Evolutionary conservation across 2,888 invertebrate genomes (phyloP).

Genomic region (Willowsia nigromaculata): DNA sequence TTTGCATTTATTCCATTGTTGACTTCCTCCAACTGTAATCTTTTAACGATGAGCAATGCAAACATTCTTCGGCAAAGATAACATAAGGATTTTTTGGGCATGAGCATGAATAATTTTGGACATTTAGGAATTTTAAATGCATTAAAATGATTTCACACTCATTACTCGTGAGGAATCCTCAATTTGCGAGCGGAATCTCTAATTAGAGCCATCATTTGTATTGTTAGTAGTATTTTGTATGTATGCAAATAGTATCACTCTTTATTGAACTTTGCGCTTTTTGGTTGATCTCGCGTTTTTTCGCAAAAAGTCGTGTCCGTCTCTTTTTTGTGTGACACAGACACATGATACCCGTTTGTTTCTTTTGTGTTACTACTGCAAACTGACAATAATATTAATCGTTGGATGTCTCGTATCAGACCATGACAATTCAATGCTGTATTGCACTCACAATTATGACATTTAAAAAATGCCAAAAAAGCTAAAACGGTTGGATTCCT

Average conservation of each 20-base stretch:
- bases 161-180: conserved; percentile 65
- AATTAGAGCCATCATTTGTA: conserved; percentile 55
- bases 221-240: background rate
- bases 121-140: conserved; percentile 52
- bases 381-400: background rate
- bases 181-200: conserved; percentile 55
- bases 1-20: background rate
- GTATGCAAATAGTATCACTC: background rate
- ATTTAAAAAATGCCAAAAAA: background rate
- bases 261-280: background rate
- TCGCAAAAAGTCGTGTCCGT: background rate
- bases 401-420: background rate
- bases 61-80: background rate
- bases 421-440: background rate
- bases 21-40: background rate
- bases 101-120: conserved; percentile 55
- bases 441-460: background rate
- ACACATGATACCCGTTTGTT: conserved; percentile 54
- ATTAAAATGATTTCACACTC: conserved; percentile 49
- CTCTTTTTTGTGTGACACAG: conserved; percentile 48
- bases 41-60: background rate
- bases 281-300: background rate
- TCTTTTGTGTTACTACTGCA: background rate
- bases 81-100: conserved; percentile 42
- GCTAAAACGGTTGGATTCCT: background rate